Base-by-base conservation (phyloP, 2,797 vertebrate species). In the Cyclura pinguis region DNA sequence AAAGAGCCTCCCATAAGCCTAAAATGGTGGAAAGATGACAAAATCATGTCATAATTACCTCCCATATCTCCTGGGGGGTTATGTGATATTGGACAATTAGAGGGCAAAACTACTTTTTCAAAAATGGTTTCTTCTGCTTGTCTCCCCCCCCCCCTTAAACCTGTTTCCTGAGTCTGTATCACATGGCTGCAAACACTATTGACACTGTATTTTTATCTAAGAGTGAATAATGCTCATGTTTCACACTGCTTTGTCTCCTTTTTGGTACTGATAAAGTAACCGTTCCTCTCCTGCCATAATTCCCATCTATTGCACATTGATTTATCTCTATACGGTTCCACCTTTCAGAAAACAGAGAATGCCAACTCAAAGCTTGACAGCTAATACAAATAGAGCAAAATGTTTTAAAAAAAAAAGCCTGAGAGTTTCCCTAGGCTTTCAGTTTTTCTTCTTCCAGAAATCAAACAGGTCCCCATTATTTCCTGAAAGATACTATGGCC, bases 161-260 rank as follows among this genome's bases (percentile, higher is more conserved):
- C 77, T 83, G 94, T 94, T 64, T 73, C 84, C 88, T 73, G 87
- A 14, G 38, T 69, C 32, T 81, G 50, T 52, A 76, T 89, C 92
- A 93, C 78, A 80, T 89, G 83, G 88, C 90, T 92, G 94, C 59
- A 88, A 92, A 50, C 84, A 90, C 57, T 87, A 32, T 91, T 94
- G 59, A 83, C 0, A 0, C 93, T 77, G 72, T 47, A 90, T 35
- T 89, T 80, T 6, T 52, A 86, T 16, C 85, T 78, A 92, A 91
- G 38, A 93, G 42, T 76, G 72, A 35, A 35, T 42, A 42, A 24
- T 42, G 42, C 64, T 42, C 81, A 84, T 64, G 83, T 92, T 64
- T 90, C 55, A 78, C 47, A 12, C 76, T n/a, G 24, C 29, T 38
- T n/a, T 20, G 73, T 55, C 42, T 88, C 29, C 55, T 4, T 42